phyloP scores from a whole-genome alignment of 2,888 invertebrate species.

The Venusia cambrica region DNA sequence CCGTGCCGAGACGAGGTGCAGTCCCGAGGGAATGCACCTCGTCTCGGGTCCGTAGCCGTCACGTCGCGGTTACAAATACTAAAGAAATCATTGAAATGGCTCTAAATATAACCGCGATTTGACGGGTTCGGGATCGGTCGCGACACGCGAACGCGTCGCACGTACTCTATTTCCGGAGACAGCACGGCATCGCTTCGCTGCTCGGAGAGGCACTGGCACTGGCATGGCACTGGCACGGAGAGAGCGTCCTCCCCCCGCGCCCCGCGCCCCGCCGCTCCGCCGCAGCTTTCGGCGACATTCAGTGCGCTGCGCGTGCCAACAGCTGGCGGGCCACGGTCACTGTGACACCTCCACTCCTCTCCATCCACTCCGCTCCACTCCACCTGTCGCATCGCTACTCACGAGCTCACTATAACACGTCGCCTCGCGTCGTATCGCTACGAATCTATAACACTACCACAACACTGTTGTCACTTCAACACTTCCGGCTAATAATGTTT shows the following conservation, averaged over 20 bases:
- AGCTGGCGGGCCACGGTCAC: constrained; percentile 37
- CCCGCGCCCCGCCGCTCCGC: constrained; percentile 51
- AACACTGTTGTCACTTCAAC: no score
- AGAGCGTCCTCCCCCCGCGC: no score
- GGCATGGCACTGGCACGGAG: no score
- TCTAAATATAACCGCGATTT: constrained; percentile 64
- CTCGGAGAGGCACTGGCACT: constrained; percentile 81
- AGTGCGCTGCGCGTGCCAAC: constrained; percentile 63
- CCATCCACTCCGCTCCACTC: constrained; percentile 9
- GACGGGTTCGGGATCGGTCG: constrained; percentile 54
- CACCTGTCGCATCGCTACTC: no score
- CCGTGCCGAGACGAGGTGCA: constrained; percentile 48
- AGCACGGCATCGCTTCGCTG: constrained; percentile 82
- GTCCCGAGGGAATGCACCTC: constrained; percentile 61
- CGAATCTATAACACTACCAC: no score
- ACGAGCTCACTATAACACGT: no score
- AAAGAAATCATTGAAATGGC: constrained; percentile 38
- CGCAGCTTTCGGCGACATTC: constrained; percentile 62
- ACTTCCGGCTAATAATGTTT: no score
- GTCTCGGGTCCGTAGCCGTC: constrained; percentile 51
- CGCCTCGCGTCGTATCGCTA: no score
- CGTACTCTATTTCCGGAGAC: constrained; percentile 82
- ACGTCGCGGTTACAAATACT: constrained; percentile 45
- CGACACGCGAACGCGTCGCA: constrained; percentile 54
- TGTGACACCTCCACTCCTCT: constrained; percentile 27